phyloP scores from a whole-genome alignment of 2,113 vertebrate species.

The Neogobius melanostomus region DNA sequence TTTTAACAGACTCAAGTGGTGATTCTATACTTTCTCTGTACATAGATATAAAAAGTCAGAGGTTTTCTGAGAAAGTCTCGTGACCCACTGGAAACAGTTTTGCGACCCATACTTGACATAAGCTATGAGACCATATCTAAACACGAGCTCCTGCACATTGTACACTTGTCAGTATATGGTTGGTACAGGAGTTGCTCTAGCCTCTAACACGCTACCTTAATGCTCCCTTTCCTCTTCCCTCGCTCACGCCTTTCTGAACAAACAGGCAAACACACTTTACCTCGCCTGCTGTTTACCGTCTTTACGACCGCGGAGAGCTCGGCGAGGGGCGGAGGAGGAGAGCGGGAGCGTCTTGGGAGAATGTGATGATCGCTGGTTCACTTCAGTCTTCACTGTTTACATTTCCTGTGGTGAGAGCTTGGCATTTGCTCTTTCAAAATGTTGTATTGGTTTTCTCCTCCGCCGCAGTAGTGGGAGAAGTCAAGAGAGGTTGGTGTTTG shows the following conservation, averaged over 20 bases:
- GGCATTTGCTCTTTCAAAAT: slow-evolving; percentile 59
- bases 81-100: no score
- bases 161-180: slow-evolving; percentile 6
- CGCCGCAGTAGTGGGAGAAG: slow-evolving; percentile 32
- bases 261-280: slow-evolving; percentile 32
- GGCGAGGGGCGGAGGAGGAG: not conserved
- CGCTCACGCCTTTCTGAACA: slow-evolving; percentile 19
- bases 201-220: slow-evolving; percentile 8
- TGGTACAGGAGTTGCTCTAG: not conserved
- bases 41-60: no score
- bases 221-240: slow-evolving; percentile 9
- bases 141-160: not conserved
- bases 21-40: no score
- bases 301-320: slow-evolving; percentile 16
- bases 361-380: slow-evolving; percentile 26
- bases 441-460: slow-evolving; percentile 55
- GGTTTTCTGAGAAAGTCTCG: no score
- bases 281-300: slow-evolving; percentile 21
- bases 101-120: not conserved
- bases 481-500: slow-evolving; percentile 43
- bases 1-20: no score
- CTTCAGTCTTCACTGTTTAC: slow-evolving; percentile 51
- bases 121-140: not conserved
- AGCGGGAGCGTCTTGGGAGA: slow-evolving; percentile 2
- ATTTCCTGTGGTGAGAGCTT: slow-evolving; percentile 49